These are phyloP conservation scores for Neopipo cinnamomea DNA, from an alignment of 2,113 vertebrate genomes.

Conservation along the genomic window DNA sequence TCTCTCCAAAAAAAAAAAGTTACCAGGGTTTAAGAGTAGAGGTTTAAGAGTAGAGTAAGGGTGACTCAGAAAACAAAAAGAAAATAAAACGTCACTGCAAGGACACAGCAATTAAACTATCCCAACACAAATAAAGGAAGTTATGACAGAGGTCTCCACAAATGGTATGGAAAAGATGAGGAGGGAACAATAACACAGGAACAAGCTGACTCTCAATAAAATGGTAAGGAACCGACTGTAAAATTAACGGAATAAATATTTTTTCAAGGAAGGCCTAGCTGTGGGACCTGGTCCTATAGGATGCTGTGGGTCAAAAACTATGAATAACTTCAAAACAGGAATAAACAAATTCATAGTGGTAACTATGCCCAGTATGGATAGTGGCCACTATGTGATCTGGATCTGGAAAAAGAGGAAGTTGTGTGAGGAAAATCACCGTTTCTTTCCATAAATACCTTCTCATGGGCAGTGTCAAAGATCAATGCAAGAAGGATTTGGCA, in stretches of 20 bases:
- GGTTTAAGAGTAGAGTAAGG: neutral
- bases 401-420: neutral
- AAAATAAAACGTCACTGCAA: neutral
- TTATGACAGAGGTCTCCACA: neutral
- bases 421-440: neutral
- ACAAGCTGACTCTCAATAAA: neutral
- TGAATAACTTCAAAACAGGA: neutral
- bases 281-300: neutral
- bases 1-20: neutral
- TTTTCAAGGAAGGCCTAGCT: neutral
- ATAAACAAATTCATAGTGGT: neutral
- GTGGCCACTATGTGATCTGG: neutral
- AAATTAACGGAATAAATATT: neutral
- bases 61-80: neutral
- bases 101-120: neutral
- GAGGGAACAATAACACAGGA: constrained; percentile 26
- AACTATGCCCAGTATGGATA: neutral
- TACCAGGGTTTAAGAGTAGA: neutral
- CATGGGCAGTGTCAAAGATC: neutral
- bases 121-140: constrained; percentile 42
- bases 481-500: neutral
- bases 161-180: neutral
- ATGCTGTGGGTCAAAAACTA: neutral
- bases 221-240: neutral
- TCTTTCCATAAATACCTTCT: neutral